phyloP scores from a whole-genome alignment of 2,888 invertebrate species.

The Tethea ocularis region DNA sequence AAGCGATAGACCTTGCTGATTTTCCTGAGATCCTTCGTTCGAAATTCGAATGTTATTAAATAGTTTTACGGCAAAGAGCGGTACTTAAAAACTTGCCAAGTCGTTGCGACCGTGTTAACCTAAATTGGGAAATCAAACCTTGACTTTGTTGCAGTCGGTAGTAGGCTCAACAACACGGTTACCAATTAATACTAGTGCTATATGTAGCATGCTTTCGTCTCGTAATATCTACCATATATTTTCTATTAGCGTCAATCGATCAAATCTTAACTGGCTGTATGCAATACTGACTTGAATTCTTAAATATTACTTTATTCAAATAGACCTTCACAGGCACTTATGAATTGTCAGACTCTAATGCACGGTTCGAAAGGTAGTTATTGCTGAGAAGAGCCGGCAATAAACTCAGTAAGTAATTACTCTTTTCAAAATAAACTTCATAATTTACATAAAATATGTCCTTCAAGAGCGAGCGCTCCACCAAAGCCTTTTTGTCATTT shows the following conservation, averaged over 20 bases:
- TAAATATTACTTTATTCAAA: too few relatives aligned
- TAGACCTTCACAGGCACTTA: too few relatives aligned
- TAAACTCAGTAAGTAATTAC: too few relatives aligned
- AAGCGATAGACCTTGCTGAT: not conserved
- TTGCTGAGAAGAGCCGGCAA: too few relatives aligned
- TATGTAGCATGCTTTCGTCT: constrained; percentile 6
- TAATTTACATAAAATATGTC: too few relatives aligned
- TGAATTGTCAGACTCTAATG: too few relatives aligned
- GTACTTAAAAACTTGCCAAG: constrained; percentile 18
- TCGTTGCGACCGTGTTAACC: constrained; percentile 20
- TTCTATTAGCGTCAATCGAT: constrained; percentile 1
- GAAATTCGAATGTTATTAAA: constrained; percentile 12
- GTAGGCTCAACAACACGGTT: constrained; percentile 18
- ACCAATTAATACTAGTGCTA: not conserved
- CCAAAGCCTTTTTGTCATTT: too few relatives aligned
- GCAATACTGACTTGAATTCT: not conserved
- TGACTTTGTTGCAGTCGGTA: constrained; percentile 37
- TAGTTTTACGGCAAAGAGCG: constrained; percentile 10
- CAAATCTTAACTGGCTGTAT: not conserved
- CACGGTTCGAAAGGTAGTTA: too few relatives aligned
- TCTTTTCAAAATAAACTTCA: too few relatives aligned
- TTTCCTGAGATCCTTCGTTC: constrained; percentile 1
- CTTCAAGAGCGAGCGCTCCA: too few relatives aligned
- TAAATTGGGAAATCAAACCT: constrained; percentile 35
- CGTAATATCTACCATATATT: constrained; percentile 9